phyloP scores from a whole-genome alignment of 2,797 vertebrate genomes.

The Rachycentron canadum region DNA sequence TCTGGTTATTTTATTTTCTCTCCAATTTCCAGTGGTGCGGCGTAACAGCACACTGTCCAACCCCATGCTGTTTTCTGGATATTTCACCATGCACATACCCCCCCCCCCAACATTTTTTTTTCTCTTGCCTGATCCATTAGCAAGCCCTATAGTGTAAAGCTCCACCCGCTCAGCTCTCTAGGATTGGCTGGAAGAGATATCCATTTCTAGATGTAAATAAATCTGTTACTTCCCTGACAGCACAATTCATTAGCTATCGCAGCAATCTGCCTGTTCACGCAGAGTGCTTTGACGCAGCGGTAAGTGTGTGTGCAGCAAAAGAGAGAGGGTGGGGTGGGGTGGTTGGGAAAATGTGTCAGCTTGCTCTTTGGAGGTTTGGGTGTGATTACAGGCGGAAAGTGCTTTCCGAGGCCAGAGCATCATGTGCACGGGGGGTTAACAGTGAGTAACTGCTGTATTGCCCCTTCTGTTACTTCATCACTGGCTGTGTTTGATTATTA shows the following conservation, averaged over 20 bases:
- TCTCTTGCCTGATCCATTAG: slow-evolving; percentile 62
- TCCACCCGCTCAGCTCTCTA: slow-evolving; percentile 56
- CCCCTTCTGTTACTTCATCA: slow-evolving; percentile 16
- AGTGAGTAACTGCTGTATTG: slow-evolving; percentile 36
- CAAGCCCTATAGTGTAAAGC: slow-evolving; percentile 31
- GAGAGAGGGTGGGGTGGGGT: background rate
- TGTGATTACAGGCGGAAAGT: slow-evolving; percentile 63
- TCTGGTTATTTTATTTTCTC: slow-evolving; percentile 54
- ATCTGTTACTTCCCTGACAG: slow-evolving; percentile 80
- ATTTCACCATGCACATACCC: slow-evolving; percentile 10
- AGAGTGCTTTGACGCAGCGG: slow-evolving; percentile 64
- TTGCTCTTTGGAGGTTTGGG: slow-evolving; percentile 64
- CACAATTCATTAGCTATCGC: slow-evolving; percentile 80
- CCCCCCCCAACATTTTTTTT: slow-evolving; percentile 7
- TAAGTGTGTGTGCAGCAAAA: slow-evolving; percentile 45
- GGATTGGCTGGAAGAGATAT: slow-evolving; percentile 69
- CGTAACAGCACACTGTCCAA: background rate
- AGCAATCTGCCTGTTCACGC: slow-evolving; percentile 71
- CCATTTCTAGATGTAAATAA: slow-evolving; percentile 79
- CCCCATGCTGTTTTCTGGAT: slow-evolving; percentile 49
- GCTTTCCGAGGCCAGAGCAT: slow-evolving; percentile 51
- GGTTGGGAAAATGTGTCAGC: slow-evolving; percentile 63
- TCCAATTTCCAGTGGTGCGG: slow-evolving; percentile 47
- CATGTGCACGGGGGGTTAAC: slow-evolving; percentile 40
- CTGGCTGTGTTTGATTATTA: slow-evolving; percentile 13